phyloP scores from a whole-genome alignment of 2,113 vertebrate genomes.

The Delphinus delphis region DNA sequence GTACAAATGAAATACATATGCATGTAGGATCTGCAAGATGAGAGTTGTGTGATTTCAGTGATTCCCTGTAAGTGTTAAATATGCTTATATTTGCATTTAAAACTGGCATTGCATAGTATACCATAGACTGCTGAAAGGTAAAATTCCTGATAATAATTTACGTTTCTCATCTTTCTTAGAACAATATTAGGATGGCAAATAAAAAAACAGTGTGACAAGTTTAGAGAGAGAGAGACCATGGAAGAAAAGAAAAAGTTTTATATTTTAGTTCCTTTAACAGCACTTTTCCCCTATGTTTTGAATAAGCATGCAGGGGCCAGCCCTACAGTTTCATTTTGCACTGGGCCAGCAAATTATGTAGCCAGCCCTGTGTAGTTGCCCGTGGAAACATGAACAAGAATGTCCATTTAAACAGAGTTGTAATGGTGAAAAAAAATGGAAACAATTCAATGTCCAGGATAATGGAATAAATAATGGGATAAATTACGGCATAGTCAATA shows the following conservation, averaged over 20 bases:
- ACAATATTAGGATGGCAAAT: background rate
- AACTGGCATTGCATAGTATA: background rate
- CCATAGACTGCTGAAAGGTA: background rate
- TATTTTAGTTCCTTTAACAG: background rate
- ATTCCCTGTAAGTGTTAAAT: background rate
- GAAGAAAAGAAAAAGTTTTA: background rate
- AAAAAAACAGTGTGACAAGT: background rate
- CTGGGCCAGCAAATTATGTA: background rate
- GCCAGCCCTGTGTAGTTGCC: background rate
- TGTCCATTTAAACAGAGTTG: background rate
- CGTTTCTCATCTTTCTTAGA: constrained; percentile 40
- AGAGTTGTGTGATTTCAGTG: background rate
- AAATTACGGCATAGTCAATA: background rate
- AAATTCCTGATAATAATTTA: background rate
- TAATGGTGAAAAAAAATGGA: background rate
- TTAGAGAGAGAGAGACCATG: background rate
- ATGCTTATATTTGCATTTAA: background rate
- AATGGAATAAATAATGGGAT: background rate
- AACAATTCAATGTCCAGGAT: background rate
- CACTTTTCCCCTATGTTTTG: background rate
- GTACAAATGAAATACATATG: background rate
- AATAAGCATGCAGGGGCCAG: rapidly evolving
- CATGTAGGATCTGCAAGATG: background rate
- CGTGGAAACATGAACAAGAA: background rate
- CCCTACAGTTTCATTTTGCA: background rate